Base-by-base conservation (phyloP, 2,888 invertebrate species). In the Xanthia icteritia region DNA sequence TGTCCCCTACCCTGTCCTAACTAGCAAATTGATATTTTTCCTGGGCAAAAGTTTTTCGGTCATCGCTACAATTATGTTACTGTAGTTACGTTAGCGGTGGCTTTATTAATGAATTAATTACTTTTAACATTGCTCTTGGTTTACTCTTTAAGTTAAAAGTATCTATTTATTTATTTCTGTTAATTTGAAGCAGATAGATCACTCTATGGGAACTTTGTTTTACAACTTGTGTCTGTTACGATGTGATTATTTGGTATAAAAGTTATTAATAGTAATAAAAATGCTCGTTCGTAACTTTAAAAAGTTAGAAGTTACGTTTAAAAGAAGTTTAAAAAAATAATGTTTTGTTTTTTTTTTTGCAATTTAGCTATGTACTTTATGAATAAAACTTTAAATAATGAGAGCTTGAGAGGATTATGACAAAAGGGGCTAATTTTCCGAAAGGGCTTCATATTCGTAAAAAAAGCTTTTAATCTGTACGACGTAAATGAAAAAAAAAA, bases 141-240 rank as follows among this genome's bases (percentile, higher is more conserved):
- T 45, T 45, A 17, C 8, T 73, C 42, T 72, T 27, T 23, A 64
- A n/a, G 5, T 31, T n/a, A 31, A 17, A n/a, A 45, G 56, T 36
- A 61, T 71, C 48, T 72, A 51, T 51, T 51, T 63, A 39, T 72
- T 48, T 63, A n/a, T 17, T 36, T 71, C 0, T 39, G n/a, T 20
- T 63, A 2, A 64, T 65, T 54, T 65, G 9, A 45, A 17, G 61
- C 45, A 48, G 17, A 48, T 61, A 63, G 8, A 39, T 72, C 51
- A 27, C n/a, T 72, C 13, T 20, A 39, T 54, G 17, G n/a, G 36
- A 60, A 68, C 36, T 36, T 60, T 74, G 15, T 36, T 68, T 58
- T 31, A 31, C 23, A 73, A 58, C 8, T 56, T 66, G 42, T 66
- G 56, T 63, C n/a, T 36, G 13, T 63, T 36, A 36, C 36, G 63